Percentiles rank a stretch among this genome's conserved stretches.
Evolutionary conservation across 2,113 vertebrate species (phyloP).

Genomic region (Romanogobio albipinnatus): DNA sequence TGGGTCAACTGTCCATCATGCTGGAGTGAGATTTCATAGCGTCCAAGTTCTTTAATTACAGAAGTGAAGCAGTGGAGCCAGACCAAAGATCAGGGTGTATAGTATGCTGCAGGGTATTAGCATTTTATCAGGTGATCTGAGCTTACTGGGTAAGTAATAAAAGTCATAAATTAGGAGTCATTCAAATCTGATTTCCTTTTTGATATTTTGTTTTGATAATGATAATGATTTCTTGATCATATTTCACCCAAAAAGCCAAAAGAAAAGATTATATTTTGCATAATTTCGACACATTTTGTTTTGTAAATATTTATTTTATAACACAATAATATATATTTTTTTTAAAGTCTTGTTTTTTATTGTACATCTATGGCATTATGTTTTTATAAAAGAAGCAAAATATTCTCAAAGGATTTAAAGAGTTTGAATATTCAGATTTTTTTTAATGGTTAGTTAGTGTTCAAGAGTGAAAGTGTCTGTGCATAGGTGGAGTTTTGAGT

Average conservation of each 20-base stretch:
- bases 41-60: constrained; percentile 45
- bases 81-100: constrained; percentile 34
- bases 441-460: neutral
- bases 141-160: constrained; percentile 16
- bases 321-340: no score
- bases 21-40: constrained; percentile 34
- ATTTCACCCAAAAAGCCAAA: neutral
- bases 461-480: constrained; percentile 6
- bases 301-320: no score
- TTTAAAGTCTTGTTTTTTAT: neutral
- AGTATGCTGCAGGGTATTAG: constrained; percentile 17
- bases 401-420: neutral
- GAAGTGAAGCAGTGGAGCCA: constrained; percentile 32
- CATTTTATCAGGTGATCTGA: constrained; percentile 32
- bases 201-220: constrained; percentile 6
- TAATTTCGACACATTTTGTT: no score
- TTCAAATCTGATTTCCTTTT: neutral
- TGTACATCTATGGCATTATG: neutral
- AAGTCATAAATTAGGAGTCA: neutral
- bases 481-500: constrained; percentile 24
- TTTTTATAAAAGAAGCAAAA: neutral
- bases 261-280: neutral
- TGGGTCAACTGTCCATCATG: constrained; percentile 64
- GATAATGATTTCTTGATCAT: neutral
- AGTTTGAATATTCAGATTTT: constrained; percentile 8